phyloP scores from a whole-genome alignment of 2,797 vertebrate species.

The Tamandua tetradactyla region DNA sequence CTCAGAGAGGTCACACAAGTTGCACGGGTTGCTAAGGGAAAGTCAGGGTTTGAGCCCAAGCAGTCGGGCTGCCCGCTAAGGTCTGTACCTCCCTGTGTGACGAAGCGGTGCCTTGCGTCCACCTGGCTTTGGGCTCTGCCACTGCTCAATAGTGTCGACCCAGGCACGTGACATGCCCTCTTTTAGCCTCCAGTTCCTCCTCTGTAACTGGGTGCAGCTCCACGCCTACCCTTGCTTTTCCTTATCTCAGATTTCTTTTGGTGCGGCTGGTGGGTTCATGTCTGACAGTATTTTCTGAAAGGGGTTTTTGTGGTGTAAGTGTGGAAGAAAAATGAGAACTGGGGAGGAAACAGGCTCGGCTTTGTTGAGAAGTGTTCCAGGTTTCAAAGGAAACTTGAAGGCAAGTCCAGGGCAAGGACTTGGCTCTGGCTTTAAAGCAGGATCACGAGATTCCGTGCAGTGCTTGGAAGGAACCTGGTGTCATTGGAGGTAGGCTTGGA shows the following conservation, averaged over 20 bases:
- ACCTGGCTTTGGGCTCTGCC: not conserved
- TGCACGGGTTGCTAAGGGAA: not conserved
- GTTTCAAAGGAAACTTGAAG: constrained; percentile 4
- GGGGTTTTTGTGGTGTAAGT: not conserved
- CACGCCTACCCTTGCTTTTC: not conserved
- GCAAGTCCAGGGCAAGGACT: not conserved
- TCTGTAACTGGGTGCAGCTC: not conserved
- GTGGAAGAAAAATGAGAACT: not conserved
- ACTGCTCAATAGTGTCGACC: not conserved
- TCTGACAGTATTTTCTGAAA: not conserved
- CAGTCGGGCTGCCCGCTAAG: not conserved
- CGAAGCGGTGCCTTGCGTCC: too few relatives aligned
- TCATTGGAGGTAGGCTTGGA: rapidly evolving
- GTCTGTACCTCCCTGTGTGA: too few relatives aligned
- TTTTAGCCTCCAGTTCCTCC: not conserved
- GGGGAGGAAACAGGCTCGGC: constrained; percentile 10
- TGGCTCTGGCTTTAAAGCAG: not conserved
- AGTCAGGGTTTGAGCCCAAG: not conserved
- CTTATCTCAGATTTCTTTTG: not conserved
- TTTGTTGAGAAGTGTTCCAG: not conserved
- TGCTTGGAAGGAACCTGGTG: not conserved
- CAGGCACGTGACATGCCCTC: too few relatives aligned
- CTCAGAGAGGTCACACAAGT: not conserved
- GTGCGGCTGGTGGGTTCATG: not conserved
- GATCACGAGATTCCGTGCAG: rapidly evolving